Conservation (phyloP, 2,113 vertebrate species). For the Callocephalon fimbriatum region DNA sequence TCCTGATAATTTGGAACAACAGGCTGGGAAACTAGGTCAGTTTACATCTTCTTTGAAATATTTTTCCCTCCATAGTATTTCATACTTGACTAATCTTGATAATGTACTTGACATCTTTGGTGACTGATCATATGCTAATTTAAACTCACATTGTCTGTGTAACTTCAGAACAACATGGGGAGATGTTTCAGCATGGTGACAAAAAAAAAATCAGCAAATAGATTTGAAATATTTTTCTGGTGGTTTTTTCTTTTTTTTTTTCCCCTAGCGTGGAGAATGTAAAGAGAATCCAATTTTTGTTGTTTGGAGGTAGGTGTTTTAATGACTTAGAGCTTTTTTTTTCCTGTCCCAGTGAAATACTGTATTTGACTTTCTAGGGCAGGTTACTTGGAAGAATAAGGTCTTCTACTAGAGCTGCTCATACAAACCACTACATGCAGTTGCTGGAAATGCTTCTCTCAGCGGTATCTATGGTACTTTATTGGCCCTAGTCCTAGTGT, state of each 20-base stretch:
- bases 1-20: conserved; percentile 64
- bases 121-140: conserved; percentile 57
- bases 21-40: conserved; percentile 69
- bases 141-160: not conserved
- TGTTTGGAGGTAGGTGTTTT: not conserved
- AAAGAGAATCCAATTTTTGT: not conserved
- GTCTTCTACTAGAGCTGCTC: not conserved
- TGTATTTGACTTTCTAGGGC: not conserved
- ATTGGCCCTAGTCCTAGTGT: not conserved
- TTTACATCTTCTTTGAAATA: conserved; percentile 60
- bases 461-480: not conserved
- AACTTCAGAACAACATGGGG: not conserved
- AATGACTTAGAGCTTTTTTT: not conserved
- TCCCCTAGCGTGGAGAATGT: not conserved
- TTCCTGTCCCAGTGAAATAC: not conserved
- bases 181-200: not conserved
- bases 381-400: not conserved
- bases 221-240: not conserved
- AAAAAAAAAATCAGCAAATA: not conserved
- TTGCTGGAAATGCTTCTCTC: not conserved
- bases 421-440: not conserved
- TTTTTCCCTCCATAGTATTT: conserved; percentile 33
- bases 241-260: not conserved
- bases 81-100: conserved; percentile 49
- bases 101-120: conserved; percentile 45